These are phyloP conservation scores for Drepana falcataria DNA, from an alignment of 2,888 invertebrate species.

Conservation along the genomic window DNA sequence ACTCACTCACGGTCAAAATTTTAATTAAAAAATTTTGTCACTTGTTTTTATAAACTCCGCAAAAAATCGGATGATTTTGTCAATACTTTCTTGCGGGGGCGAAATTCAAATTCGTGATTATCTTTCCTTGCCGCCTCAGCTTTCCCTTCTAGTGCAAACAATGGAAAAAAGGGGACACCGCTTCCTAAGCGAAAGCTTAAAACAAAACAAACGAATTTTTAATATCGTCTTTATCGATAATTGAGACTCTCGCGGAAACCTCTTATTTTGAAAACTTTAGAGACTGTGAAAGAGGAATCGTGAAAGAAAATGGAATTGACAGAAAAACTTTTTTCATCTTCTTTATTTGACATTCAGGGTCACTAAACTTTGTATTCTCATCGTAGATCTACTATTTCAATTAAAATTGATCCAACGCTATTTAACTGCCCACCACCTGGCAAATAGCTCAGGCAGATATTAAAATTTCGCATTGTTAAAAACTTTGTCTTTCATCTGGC, in stretches of 20 bases:
- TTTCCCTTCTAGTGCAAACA: conserved; percentile 71
- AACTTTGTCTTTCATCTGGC: conserved; percentile 6
- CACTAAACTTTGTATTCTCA: conserved; percentile 74
- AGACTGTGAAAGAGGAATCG: conserved; percentile 74
- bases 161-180: conserved; percentile 71
- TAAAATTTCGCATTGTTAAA: conserved; percentile 32
- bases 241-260: conserved; percentile 76
- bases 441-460: conserved; percentile 57
- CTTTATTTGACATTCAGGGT: conserved; percentile 78
- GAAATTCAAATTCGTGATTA: conserved; percentile 76
- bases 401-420: conserved; percentile 62
- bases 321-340: conserved; percentile 78
- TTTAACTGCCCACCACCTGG: conserved; percentile 65
- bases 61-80: conserved; percentile 70
- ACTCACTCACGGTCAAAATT: too few species aligned
- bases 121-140: conserved; percentile 63
- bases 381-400: conserved; percentile 70
- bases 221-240: conserved; percentile 79
- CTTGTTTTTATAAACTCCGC: conserved; percentile 68
- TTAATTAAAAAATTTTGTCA: conserved; percentile 64
- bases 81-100: conserved; percentile 56
- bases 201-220: conserved; percentile 79
- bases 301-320: conserved; percentile 74
- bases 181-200: conserved; percentile 65
- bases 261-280: conserved; percentile 77